phyloP scores from a whole-genome alignment of 2,888 invertebrate genomes.

The Acronicta alni region DNA sequence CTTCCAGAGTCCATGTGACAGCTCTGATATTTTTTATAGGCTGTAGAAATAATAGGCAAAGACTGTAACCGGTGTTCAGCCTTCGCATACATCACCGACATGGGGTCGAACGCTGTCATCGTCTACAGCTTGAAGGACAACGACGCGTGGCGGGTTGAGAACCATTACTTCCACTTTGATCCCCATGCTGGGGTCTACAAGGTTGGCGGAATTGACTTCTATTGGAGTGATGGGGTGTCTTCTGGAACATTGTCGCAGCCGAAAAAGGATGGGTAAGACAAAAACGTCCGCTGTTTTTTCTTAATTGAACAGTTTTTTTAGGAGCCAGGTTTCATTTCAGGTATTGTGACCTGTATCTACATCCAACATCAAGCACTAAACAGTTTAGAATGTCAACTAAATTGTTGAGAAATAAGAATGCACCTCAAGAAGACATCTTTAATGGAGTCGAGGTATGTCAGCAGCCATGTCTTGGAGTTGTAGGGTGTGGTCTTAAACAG shows the following conservation, averaged over 20 bases:
- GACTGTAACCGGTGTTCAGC: conserved; percentile 89
- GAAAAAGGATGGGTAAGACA: conserved; percentile 80
- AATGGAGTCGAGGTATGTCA: conserved; percentile 89
- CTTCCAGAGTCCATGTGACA: not conserved
- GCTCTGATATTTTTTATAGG: conserved; percentile 70
- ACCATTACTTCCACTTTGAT: conserved; percentile 94
- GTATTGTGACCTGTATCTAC: conserved; percentile 92
- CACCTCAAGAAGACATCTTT: conserved; percentile 89
- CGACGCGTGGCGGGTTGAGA: conserved; percentile 93
- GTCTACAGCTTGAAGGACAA: conserved; percentile 91
- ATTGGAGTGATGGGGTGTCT: conserved; percentile 94
- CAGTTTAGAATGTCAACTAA: conserved; percentile 93
- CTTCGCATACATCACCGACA: conserved; percentile 93
- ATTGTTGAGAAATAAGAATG: conserved; percentile 90
- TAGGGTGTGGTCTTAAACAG: no score
- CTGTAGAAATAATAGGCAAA: conserved; percentile 90
- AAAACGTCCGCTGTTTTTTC: not conserved
- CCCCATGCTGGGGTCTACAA: conserved; percentile 92
- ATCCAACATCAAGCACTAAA: conserved; percentile 92
- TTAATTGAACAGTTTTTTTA: not conserved
- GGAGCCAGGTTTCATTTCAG: conserved; percentile 66
- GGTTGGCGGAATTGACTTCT: conserved; percentile 93
- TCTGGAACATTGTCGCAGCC: conserved; percentile 90
- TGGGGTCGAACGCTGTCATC: conserved; percentile 92
- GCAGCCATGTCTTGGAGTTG: no score